Evolutionary conservation across 2,797 vertebrate genomes (phyloP), one percentile per base, ranked within the genome.

Genomic region (Arnoldichthys spilopterus): DNA sequence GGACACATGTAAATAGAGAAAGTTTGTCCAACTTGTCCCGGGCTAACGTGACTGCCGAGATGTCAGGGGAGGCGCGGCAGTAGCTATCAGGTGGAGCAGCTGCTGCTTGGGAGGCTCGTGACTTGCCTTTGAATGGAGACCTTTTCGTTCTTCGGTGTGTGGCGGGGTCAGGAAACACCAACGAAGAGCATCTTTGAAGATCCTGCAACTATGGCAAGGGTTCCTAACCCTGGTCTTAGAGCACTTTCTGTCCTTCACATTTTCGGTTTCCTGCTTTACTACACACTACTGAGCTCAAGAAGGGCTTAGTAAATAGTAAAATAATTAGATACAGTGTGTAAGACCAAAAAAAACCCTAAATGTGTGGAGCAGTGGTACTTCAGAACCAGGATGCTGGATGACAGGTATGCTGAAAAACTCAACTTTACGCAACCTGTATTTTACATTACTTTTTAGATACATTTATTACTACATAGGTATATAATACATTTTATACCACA

Each of bases 1-100:
- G 64, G 85, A 83, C 85, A 86, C 82, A 80, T 83, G 83, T 80
- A 83, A 86, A 85, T 85, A 82, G 82, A 20, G 54, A 85, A 85
- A 85, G 82, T 86, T 86, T 86, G 85, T 86, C 82, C 79, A 74
- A 80, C 72, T 85, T 82, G 85, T 83, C 83, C 63, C 53, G 40
- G 75, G 77, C 75, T 80, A 83, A 78, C 47, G 72, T 66, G 40
- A 72, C 68, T 80, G 58, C 74, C 26, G 73, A 77, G 78, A 59
- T 82, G 76, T 83, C 84, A 85, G 74, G 61, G 40, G 40, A 79
- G 76, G 24, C 45, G 56, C 76, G 66, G 68, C 71, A 62, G 74
- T 64, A 28, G 63, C 63, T 59, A 30, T 47, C 77, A 81, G 71
- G 73, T 81, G 72, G 72, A 74, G 64, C 61, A 56, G 49, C 53